phyloP scores from a whole-genome alignment of 2,888 invertebrate species.

The Tricholauxania praeusta region DNA sequence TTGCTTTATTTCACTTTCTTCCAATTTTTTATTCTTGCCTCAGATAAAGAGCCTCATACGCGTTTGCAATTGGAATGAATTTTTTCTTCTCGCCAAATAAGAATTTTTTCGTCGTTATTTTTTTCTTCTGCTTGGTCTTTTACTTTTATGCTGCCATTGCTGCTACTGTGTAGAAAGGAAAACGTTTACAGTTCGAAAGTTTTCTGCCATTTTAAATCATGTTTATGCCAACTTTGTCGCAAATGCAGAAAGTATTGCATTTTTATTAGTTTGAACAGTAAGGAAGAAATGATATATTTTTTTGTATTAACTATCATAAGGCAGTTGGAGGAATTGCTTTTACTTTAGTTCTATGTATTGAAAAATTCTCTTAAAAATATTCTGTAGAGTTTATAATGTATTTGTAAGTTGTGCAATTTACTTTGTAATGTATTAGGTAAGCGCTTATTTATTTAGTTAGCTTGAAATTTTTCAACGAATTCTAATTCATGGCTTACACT shows the following conservation, averaged over 20 bases:
- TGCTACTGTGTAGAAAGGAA: not conserved
- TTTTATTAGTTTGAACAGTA: not conserved
- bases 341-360: no score
- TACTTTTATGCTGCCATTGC: not conserved
- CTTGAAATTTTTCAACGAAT: no score
- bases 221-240: slow-evolving; percentile 3
- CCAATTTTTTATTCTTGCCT: slow-evolving; percentile 1
- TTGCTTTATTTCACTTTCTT: slow-evolving; percentile 37
- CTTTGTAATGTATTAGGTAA: no score
- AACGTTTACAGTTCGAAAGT: not conserved
- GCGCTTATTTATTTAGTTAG: no score
- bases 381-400: not conserved
- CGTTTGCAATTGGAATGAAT: no score
- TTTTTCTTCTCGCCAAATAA: no score
- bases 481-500: no score
- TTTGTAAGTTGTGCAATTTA: no score
- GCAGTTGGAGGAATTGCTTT: no score
- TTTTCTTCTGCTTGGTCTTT: not conserved
- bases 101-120: no score
- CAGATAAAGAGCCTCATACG: not conserved
- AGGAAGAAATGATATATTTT: no score
- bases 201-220: slow-evolving; percentile 12
- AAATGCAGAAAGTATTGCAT: not conserved
- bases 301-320: no score
- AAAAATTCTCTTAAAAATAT: not conserved